phyloP scores from a whole-genome alignment of 2,113 vertebrate genomes.

The Girardinichthys multiradiatus region DNA sequence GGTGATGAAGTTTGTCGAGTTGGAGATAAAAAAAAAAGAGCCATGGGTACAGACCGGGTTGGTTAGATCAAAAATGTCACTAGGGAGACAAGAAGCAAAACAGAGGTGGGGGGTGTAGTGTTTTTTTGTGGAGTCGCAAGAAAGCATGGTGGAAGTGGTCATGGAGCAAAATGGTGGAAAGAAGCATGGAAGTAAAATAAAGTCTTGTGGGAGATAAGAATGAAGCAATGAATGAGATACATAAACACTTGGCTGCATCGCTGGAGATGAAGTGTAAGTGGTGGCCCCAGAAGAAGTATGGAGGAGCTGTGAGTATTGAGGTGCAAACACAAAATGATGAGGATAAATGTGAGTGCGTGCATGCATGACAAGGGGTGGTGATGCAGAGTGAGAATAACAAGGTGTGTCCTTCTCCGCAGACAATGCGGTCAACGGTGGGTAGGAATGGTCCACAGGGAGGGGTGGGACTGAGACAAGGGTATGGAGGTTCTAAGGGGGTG shows the following conservation, averaged over 20 bases:
- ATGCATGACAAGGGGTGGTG: constrained; percentile 21
- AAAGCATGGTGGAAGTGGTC: constrained; percentile 10
- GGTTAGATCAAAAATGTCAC: constrained; percentile 57
- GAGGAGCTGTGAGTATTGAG: constrained; percentile 33
- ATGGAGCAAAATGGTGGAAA: constrained; percentile 25
- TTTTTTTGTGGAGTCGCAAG: constrained; percentile 24
- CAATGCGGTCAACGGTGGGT: constrained; percentile 49
- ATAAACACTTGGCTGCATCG: constrained; percentile 56
- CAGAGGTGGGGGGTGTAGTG: constrained; percentile 1
- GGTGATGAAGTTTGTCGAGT: constrained; percentile 15
- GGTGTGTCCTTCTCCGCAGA: constrained; percentile 49
- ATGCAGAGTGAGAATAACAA: constrained; percentile 60
- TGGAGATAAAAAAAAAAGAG: constrained; percentile 17
- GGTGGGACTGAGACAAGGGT: background rate
- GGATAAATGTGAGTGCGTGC: constrained; percentile 55
- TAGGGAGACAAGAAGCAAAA: constrained; percentile 7
- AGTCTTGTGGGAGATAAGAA: constrained; percentile 54
- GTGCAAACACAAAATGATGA: constrained; percentile 53
- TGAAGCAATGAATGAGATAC: constrained; percentile 32
- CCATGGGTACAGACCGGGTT: constrained; percentile 9
- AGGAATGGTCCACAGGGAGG: constrained; percentile 19
- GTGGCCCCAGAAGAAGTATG: constrained; percentile 39
- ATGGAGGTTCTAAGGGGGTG: background rate
- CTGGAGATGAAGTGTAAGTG: constrained; percentile 45
- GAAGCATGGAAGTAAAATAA: constrained; percentile 41